Evolutionary conservation across 2,797 vertebrate species (phyloP), one percentile per base, ranked within the genome.

Genomic region (Sebastes vulpes): DNA sequence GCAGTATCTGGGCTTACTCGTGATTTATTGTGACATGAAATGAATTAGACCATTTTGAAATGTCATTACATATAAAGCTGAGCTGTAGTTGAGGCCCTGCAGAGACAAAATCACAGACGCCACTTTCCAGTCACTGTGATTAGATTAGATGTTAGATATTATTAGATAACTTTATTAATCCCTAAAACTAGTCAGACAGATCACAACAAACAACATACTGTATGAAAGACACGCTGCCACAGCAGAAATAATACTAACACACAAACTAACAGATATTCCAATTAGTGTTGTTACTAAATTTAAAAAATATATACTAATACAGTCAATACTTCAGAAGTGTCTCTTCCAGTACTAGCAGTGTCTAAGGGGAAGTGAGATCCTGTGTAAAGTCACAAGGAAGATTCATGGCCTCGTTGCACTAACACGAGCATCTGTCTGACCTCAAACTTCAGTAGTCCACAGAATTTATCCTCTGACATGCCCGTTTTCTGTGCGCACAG

Each of bases 401-500:
- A 8, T 61, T 54, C 42, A 12, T 11, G 21, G 31, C 28, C 38
- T 69, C 2, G 1, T 9, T 72, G 28, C 58, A 53, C 26, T 16
- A 70, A 66, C n/a, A 23, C 18, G 32, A 48, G 14, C 26, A 28
- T 67, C 23, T 14, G 31, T 68, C 21, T 75, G 72, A 73, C 31
- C 52, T 59, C 38, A 65, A 66, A 54, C 32, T 16, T 60, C 57
- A 73, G 20, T 3, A 1, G 21, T 52, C 18, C 18, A 10, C 25
- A n/a, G 18, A 32, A 31, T 67, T 1, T 65, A 61, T 52, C 35
- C 20, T 58, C 42, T 52, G 25, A 54, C 59, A 11, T 18, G 3
- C 3, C 12, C 5, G 38, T 42, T 16, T 32, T 82, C 10, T 77
- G 8, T 72, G 58, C 58, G 6, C 11, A 18, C 89, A 99, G 99